Percentiles rank a stretch among this genome's conserved stretches.
These are phyloP conservation scores for Tipula unca DNA, from an alignment of 2,888 invertebrate species.

Conservation along the genomic window DNA sequence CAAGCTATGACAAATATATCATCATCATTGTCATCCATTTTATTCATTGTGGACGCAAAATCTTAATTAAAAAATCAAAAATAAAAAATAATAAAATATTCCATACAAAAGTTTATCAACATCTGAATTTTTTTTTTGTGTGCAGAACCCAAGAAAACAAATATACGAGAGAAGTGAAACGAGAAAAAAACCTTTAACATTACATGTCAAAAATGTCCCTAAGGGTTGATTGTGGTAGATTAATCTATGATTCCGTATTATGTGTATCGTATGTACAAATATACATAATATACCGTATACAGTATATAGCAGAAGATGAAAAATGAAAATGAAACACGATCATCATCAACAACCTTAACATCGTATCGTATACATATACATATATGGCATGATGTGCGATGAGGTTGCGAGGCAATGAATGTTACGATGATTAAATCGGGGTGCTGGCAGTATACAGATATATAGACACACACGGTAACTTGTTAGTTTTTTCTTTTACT, in stretches of 20 bases:
- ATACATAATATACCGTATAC: not conserved
- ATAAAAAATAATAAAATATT: not conserved
- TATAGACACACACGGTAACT: too few relatives aligned
- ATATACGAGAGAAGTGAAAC: not conserved
- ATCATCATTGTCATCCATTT: not conserved
- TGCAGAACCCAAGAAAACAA: not conserved
- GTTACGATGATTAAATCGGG: slow-evolving; percentile 16
- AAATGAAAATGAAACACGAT: slow-evolving; percentile 17
- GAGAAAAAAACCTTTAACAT: slow-evolving; percentile 18
- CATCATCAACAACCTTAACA: slow-evolving; percentile 9
- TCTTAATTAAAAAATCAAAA: not conserved
- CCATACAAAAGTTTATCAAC: not conserved
- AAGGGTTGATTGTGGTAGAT: slow-evolving; percentile 19
- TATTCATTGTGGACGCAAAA: not conserved
- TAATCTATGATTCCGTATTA: slow-evolving; percentile 17
- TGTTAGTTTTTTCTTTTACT: too few relatives aligned
- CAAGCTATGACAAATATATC: not conserved
- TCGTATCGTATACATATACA: too few relatives aligned
- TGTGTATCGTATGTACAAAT: not conserved
- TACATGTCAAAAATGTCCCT: slow-evolving; percentile 19
- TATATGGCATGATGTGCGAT: not conserved
- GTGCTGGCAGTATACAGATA: not conserved
- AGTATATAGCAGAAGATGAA: not conserved
- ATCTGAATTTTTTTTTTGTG: not conserved
- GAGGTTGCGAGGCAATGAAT: slow-evolving; percentile 1